A percentile compares a stretch with the other conserved stretches of the same genome.
These are phyloP conservation scores for Triops longicaudatus DNA, from an alignment of 1,140 invertebrate genomes.

Conservation along the genomic window DNA sequence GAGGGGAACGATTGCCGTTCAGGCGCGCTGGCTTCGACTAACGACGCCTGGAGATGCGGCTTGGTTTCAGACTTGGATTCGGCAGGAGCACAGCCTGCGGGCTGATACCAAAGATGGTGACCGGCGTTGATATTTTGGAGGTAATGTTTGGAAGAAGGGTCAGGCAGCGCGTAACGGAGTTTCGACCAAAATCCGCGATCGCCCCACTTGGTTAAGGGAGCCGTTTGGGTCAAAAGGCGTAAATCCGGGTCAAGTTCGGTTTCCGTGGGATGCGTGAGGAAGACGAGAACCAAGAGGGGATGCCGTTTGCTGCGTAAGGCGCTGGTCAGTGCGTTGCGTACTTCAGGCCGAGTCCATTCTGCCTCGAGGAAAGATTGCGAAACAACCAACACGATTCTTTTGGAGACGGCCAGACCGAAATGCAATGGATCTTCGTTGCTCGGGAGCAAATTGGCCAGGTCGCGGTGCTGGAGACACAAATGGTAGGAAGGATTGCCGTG, in stretches of 20 bases:
- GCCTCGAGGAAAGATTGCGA: conserved; percentile 76
- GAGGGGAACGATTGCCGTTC: conserved; percentile 18
- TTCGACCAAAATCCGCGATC: conserved; percentile 93
- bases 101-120: conserved; percentile 19
- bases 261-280: conserved; percentile 20
- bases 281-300: conserved; percentile 19
- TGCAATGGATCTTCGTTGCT: conserved; percentile 5
- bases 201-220: conserved; percentile 77
- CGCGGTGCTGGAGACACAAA: conserved; percentile 75
- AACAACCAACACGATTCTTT: conserved; percentile 66
- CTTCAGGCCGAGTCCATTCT: conserved; percentile 75
- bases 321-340: conserved; percentile 57
- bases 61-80: conserved; percentile 6
- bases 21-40: conserved; percentile 1
- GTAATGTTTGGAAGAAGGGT: conserved; percentile 36
- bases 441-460: conserved; percentile 49
- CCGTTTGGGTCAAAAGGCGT: conserved; percentile 75
- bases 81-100: background rate
- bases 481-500: conserved; percentile 62
- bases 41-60: background rate
- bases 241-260: conserved; percentile 45
- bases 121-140: conserved; percentile 21
- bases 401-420: conserved; percentile 47
- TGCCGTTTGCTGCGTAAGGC: background rate
- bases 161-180: conserved; percentile 80